phyloP scores from a whole-genome alignment of 2,113 vertebrate genomes.

The Scatophagus argus region DNA sequence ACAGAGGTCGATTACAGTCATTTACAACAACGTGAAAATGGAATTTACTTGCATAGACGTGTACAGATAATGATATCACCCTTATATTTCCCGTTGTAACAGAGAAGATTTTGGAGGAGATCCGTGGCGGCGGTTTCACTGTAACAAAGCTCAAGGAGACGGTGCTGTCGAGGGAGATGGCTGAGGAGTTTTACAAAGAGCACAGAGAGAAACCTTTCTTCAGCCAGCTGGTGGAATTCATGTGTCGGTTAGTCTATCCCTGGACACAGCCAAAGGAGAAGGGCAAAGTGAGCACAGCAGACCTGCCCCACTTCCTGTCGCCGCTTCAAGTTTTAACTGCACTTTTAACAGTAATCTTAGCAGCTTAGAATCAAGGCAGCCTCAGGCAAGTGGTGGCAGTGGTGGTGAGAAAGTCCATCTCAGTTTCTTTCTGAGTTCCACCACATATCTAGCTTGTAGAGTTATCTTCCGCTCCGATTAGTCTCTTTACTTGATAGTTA shows the following conservation, averaged over 20 bases:
- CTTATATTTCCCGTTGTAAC: conserved; percentile 25
- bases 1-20: conserved; percentile 71
- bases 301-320: conserved; percentile 29
- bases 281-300: conserved; percentile 19
- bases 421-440: conserved; percentile 58
- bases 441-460: conserved; percentile 45
- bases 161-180: conserved; percentile 83
- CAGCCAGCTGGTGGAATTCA: conserved; percentile 84
- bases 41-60: neutral
- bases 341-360: conserved; percentile 46
- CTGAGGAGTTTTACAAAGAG: conserved; percentile 87
- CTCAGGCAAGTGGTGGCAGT: conserved; percentile 41
- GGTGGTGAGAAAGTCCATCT: conserved; percentile 56
- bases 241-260: conserved; percentile 86
- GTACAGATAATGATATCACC: neutral
- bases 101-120: conserved; percentile 87
- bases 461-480: conserved; percentile 62
- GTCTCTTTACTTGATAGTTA: conserved; percentile 51
- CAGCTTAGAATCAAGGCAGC: conserved; percentile 57
- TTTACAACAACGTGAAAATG: neutral
- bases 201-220: conserved; percentile 88
- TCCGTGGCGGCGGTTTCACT: conserved; percentile 83
- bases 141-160: conserved; percentile 84
- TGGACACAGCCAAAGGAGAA: neutral
- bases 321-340: conserved; percentile 45